Percentiles rank a stretch among this genome's conserved stretches.
Conservation (phyloP, 1,140 invertebrate species). For the Dufourea novaeangliae region DNA sequence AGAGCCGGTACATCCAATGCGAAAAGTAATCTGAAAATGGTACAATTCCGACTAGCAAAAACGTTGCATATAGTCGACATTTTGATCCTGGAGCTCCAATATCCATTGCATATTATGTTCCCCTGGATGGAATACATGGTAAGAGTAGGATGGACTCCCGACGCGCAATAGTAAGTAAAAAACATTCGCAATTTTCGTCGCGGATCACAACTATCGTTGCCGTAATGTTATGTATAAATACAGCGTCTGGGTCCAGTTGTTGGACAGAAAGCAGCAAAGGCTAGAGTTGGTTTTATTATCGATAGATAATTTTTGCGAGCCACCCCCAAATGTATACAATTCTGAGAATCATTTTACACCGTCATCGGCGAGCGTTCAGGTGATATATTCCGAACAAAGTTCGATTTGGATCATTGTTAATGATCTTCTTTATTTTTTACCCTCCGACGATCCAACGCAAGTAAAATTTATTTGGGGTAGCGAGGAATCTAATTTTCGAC, state of each 20-base stretch:
- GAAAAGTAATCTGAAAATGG: constrained; percentile 92
- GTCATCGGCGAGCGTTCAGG: constrained; percentile 83
- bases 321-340: constrained; percentile 83
- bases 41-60: constrained; percentile 90
- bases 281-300: constrained; percentile 89
- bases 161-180: constrained; percentile 90
- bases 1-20: constrained; percentile 95
- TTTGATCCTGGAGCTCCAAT: constrained; percentile 87
- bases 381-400: constrained; percentile 88
- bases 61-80: constrained; percentile 86
- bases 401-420: constrained; percentile 95
- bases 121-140: constrained; percentile 97
- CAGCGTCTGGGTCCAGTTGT: constrained; percentile 94
- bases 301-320: constrained; percentile 87
- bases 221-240: constrained; percentile 59
- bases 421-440: constrained; percentile 93
- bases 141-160: constrained; percentile 95
- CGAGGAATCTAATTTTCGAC: constrained; percentile 95
- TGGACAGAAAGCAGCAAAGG: constrained; percentile 92
- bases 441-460: constrained; percentile 82
- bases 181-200: not conserved
- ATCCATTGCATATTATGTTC: constrained; percentile 89
- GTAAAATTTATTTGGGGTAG: constrained; percentile 94
- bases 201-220: constrained; percentile 10
- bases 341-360: constrained; percentile 81